These are phyloP conservation scores for Hyalella azteca DNA, from an alignment of 2,888 invertebrate species.

Conservation along the genomic window DNA sequence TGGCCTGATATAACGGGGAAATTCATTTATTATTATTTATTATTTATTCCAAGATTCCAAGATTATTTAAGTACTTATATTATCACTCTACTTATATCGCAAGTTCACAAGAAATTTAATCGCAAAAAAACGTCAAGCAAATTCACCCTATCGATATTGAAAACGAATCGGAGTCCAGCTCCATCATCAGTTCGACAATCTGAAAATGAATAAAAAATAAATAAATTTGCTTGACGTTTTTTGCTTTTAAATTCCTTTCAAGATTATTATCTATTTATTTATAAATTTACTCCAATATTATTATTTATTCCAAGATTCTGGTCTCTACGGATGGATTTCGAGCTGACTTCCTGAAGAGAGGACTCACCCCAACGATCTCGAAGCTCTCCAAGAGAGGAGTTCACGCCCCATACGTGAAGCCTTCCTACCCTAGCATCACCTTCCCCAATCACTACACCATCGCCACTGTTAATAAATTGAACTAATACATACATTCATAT, in stretches of 20 bases:
- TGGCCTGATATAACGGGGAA: too few species aligned
- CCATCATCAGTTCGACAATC: too few species aligned
- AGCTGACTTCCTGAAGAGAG: slow-evolving; percentile 71
- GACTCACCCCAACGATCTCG: slow-evolving; percentile 69
- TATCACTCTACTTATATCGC: too few species aligned
- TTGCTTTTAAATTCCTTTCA: not conserved
- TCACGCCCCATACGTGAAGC: slow-evolving; percentile 69
- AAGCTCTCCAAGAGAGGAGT: slow-evolving; percentile 68
- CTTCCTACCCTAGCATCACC: slow-evolving; percentile 75
- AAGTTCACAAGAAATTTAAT: too few species aligned
- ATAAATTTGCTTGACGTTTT: not conserved
- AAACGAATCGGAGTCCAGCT: too few species aligned
- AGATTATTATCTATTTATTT: not conserved
- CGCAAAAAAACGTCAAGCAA: too few species aligned
- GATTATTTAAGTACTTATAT: too few species aligned
- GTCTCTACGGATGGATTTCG: slow-evolving; percentile 77
- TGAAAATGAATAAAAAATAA: too few species aligned
- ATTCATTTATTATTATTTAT: too few species aligned
- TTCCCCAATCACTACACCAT: slow-evolving; percentile 78
- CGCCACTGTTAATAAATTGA: slow-evolving; percentile 68
- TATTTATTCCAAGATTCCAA: too few species aligned
- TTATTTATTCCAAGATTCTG: slow-evolving; percentile 66
- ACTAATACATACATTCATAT: too few species aligned
- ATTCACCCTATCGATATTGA: too few species aligned
- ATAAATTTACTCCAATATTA: not conserved